Conservation (phyloP, 2,888 invertebrate genomes). For the Amphipoea lucens region DNA sequence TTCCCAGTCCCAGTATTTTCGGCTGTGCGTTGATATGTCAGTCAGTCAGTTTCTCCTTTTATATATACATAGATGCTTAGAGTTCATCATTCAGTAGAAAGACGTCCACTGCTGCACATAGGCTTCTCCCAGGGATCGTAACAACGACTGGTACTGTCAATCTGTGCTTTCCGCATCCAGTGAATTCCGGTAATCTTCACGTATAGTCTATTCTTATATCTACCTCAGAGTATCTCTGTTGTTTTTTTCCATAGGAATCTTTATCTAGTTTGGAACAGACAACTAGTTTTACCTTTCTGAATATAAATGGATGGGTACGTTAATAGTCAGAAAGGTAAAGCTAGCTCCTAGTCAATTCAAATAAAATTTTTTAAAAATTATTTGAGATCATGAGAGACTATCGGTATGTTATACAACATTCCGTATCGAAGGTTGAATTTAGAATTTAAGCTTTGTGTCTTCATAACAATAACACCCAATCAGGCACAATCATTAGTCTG, state of each 20-base stretch:
- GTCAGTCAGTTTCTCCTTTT: no score
- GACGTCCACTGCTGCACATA: neutral
- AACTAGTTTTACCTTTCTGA: neutral
- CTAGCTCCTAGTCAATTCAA: neutral
- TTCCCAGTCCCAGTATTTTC: no score
- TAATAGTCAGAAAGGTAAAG: neutral
- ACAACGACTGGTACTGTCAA: neutral
- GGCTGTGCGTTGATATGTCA: no score
- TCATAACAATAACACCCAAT: constrained; percentile 54
- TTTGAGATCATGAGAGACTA: neutral
- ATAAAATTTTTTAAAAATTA: neutral
- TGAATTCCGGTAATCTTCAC: neutral
- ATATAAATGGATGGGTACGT: neutral
- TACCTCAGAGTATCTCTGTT: neutral
- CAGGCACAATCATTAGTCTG: constrained; percentile 37
- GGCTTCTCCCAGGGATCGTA: neutral
- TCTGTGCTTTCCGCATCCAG: neutral
- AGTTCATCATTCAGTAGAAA: neutral
- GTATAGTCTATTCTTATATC: neutral
- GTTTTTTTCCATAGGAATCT: neutral
- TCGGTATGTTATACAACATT: constrained; percentile 17
- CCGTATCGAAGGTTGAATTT: constrained; percentile 1
- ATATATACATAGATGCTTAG: neutral
- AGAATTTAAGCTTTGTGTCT: constrained; percentile 25
- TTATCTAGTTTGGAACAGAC: neutral